Evolutionary conservation across 2,888 invertebrate genomes (phyloP), one percentile per base, ranked within the genome.

Genomic region (Pseudolycoriella hygida): DNA sequence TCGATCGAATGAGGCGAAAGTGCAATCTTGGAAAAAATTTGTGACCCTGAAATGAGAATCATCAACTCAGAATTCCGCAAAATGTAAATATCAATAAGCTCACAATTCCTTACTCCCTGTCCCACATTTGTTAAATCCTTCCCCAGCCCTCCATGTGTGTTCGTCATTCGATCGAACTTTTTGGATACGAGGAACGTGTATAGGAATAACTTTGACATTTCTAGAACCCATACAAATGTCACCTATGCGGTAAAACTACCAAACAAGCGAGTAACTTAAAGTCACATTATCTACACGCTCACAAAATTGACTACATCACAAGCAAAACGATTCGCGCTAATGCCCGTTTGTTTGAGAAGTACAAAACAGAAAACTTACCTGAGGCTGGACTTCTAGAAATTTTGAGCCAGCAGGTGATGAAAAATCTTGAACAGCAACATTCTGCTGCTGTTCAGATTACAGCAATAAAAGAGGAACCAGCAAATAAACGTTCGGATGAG

Each of bases 251-350:
- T n/a, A 17, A 38, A 12, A 40, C 30, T 12, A 41, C 45, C 8
- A 40, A 41, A 11, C 45, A 45, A 20, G 45, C 45, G 5, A 41
- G 40, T 14, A 45, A 45, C 40, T 19, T 45, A 12, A 39, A 38
- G 18, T 45, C 45, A 5, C 45, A 45, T 18, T 45, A 45, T 34
- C 39, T 20, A 17, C 45, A 45, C 31, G 40, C 34, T 40, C 45
- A 45, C 31, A 45, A 45, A 12, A 45, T 39, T 34, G 31, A 30
- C 11, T 40, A 45, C n/a, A 45, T 45, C n/a, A 32, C 45, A 10
- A 39, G 45, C 6, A 39, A 38, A 41, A 20, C 39, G 12, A 45
- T 45, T 12, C 45, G 45, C 2, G 3, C 17, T 2, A 45, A 45
- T 34, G 40, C 45, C 2, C 31, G 34, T 11, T 31, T 40, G 18